Percentiles rank a stretch among this genome's conserved stretches.
Conservation (phyloP, 1,140 invertebrate species). For the Cherax destructor region DNA sequence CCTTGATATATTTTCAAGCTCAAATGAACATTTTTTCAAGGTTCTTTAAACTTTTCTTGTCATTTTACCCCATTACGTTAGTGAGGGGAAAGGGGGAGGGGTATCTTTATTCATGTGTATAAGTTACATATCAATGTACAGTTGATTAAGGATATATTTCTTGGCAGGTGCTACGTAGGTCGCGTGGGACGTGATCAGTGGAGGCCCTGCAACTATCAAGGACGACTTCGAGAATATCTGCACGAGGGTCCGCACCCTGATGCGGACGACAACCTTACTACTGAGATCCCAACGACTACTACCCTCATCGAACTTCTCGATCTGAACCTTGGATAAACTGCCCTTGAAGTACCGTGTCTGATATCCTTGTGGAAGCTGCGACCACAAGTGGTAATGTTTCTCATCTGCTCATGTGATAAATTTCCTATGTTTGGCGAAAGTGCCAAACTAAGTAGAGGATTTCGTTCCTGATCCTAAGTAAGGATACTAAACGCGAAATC, state of each 20-base stretch:
- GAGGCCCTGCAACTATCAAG: constrained; percentile 57
- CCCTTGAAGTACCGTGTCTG: not conserved
- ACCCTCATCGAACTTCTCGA: not conserved
- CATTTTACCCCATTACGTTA: no score
- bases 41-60: no score
- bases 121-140: no score
- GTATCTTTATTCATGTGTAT: no score
- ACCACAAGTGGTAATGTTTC: not conserved
- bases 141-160: not conserved
- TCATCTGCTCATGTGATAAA: no score
- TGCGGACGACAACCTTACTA: not conserved
- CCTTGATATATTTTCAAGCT: no score
- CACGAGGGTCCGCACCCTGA: constrained; percentile 12
- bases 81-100: no score
- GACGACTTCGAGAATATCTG: constrained; percentile 44
- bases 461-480: no score
- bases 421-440: no score
- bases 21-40: no score
- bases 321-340: not conserved
- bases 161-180: constrained; percentile 67
- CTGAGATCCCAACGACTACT: not conserved
- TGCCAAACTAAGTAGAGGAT: no score
- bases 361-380: not conserved
- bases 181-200: constrained; percentile 58
- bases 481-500: no score